phyloP scores from a whole-genome alignment of 1,140 invertebrate species.

The Macrotrachela quadricornifera region DNA sequence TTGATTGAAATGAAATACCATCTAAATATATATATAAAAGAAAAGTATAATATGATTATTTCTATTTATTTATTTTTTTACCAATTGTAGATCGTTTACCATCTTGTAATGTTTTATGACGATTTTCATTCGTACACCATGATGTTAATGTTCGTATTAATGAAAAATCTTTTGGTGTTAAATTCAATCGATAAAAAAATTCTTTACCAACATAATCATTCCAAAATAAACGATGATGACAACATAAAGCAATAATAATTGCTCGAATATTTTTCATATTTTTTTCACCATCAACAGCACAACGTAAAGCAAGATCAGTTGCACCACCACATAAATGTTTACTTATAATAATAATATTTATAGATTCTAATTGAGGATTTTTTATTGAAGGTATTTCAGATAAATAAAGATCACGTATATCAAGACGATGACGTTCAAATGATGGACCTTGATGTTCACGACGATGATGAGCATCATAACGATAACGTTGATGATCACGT shows the following conservation, averaged over 20 bases:
- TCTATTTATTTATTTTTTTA: no score
- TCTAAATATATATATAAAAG: no score
- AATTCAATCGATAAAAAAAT: background rate
- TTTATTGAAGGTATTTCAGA: background rate
- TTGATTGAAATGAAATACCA: no score
- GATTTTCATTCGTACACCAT: background rate
- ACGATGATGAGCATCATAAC: background rate
- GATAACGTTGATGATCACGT: slow-evolving; percentile 1
- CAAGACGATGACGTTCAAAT: slow-evolving; percentile 2
- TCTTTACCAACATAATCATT: slow-evolving; percentile 4
- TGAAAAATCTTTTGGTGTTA: slow-evolving; percentile 4
- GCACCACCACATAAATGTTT: slow-evolving; percentile 7
- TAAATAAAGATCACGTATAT: background rate
- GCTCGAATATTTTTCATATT: background rate
- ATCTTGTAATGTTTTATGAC: background rate
- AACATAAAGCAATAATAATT: slow-evolving; percentile 3
- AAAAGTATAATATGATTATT: no score
- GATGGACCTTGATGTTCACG: background rate
- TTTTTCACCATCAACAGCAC: background rate
- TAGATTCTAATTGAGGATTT: background rate
- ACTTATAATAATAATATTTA: background rate
- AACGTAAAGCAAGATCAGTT: slow-evolving; percentile 4
- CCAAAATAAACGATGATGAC: slow-evolving; percentile 6
- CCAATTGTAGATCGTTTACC: no score
- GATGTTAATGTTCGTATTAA: slow-evolving; percentile 1